phyloP scores from a whole-genome alignment of 2,797 vertebrate species.

The Acrossocheilus wenchowensis region DNA sequence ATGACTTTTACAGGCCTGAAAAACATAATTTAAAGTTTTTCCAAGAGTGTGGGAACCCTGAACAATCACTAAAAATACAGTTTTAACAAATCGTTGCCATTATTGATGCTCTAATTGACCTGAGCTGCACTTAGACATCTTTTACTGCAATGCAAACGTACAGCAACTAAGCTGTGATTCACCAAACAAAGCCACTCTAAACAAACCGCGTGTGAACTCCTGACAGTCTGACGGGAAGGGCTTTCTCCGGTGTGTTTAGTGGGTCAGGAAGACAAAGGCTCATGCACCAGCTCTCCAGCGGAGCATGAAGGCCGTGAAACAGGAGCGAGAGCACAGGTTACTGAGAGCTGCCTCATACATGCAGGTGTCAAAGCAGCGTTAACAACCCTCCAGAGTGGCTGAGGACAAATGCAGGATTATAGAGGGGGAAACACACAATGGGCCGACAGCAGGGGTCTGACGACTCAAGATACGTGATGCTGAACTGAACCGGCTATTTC shows the following conservation, averaged over 20 bases:
- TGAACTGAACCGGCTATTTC: not conserved
- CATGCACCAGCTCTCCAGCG: slow-evolving; percentile 80
- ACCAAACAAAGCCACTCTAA: slow-evolving; percentile 3
- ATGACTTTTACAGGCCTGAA: not conserved
- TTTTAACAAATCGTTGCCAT: not conserved
- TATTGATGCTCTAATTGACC: not conserved
- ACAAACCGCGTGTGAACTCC: slow-evolving; percentile 25
- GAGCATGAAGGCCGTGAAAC: slow-evolving; percentile 80
- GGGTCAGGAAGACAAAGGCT: slow-evolving; percentile 80
- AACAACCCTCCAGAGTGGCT: slow-evolving; percentile 64
- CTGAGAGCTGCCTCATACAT: slow-evolving; percentile 65
- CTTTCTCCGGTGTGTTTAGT: slow-evolving; percentile 73
- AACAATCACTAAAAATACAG: not conserved
- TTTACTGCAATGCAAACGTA: slow-evolving; percentile 20
- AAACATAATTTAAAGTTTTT: not conserved
- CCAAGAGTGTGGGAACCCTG: slow-evolving; percentile 1
- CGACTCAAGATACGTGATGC: not conserved
- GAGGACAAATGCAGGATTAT: slow-evolving; percentile 50
- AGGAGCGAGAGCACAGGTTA: slow-evolving; percentile 71
- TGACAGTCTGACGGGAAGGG: slow-evolving; percentile 17
- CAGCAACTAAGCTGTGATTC: not conserved
- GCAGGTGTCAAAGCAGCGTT: slow-evolving; percentile 67
- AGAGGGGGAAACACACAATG: not conserved
- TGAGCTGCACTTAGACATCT: not conserved
- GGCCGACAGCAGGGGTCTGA: not conserved